Percentiles rank a stretch among this genome's conserved stretches.
phyloP scores from a whole-genome alignment of 2,797 vertebrate genomes.

The Clarias platycephalus region DNA sequence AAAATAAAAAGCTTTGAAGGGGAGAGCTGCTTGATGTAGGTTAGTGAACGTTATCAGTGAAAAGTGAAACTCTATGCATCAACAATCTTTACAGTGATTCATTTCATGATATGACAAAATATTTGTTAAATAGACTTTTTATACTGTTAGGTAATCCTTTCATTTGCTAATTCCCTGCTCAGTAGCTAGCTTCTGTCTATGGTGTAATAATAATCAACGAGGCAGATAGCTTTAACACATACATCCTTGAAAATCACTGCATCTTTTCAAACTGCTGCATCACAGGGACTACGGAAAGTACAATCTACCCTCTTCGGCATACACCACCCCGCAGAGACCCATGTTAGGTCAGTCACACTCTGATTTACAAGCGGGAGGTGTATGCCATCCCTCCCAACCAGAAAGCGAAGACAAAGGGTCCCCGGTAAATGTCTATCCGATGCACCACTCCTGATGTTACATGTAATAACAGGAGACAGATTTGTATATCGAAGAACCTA shows the following conservation, averaged over 20 bases:
- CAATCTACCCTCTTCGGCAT: neutral
- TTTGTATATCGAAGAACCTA: too few relatives aligned
- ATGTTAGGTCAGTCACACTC: neutral
- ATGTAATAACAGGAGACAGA: neutral
- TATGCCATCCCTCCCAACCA: neutral
- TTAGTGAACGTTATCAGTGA: conserved; percentile 35
- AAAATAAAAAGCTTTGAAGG: conserved; percentile 11
- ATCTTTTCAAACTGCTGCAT: neutral
- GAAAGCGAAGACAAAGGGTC: neutral
- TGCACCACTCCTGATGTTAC: neutral
- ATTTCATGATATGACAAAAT: neutral
- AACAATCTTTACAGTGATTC: conserved; percentile 12
- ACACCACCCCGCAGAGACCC: neutral
- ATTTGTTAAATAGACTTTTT: neutral
- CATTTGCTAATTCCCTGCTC: neutral
- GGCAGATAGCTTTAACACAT: neutral
- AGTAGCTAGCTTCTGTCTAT: neutral
- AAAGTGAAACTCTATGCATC: conserved; percentile 15
- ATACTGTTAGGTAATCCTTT: too few relatives aligned
- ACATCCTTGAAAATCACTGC: neutral
- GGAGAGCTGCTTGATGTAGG: conserved; percentile 33
- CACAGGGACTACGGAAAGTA: neutral
- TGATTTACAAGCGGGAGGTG: too few relatives aligned
- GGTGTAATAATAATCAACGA: neutral
- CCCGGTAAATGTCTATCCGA: neutral